phyloP scores from a whole-genome alignment of 2,888 invertebrate species.

The Rotaria magnacalcarata region DNA sequence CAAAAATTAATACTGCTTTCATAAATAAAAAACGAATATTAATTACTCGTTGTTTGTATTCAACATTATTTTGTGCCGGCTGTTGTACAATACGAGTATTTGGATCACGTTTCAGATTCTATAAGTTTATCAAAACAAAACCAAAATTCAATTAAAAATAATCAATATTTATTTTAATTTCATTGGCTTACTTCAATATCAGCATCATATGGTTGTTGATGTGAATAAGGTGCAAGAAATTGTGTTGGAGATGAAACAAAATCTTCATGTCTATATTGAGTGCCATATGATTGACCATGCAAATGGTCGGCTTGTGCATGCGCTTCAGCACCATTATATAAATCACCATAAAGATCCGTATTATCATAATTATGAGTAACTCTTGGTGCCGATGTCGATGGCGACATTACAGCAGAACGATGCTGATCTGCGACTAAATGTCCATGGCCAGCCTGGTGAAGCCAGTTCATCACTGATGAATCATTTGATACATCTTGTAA shows the following conservation, averaged over 20 bases:
- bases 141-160: too few species aligned
- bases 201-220: not conserved
- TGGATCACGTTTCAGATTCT: not conserved
- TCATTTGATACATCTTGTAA: slow-evolving; percentile 22
- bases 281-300: not conserved
- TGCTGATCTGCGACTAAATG: not conserved
- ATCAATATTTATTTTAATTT: too few species aligned
- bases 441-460: not conserved
- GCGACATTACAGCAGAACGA: not conserved
- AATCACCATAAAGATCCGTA: not conserved
- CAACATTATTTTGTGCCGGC: not conserved
- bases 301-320: not conserved
- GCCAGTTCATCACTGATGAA: not conserved
- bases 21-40: not conserved
- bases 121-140: not conserved
- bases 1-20: not conserved
- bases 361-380: not conserved
- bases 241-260: not conserved
- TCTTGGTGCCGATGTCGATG: not conserved
- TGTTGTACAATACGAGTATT: not conserved
- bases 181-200: not conserved
- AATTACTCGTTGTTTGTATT: not conserved
- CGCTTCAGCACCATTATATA: not conserved
- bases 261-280: not conserved
- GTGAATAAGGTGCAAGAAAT: not conserved